Evolutionary conservation across 2,797 vertebrate species (phyloP), one percentile per base, ranked within the genome.

Genomic region (Champsocephalus gunnari): DNA sequence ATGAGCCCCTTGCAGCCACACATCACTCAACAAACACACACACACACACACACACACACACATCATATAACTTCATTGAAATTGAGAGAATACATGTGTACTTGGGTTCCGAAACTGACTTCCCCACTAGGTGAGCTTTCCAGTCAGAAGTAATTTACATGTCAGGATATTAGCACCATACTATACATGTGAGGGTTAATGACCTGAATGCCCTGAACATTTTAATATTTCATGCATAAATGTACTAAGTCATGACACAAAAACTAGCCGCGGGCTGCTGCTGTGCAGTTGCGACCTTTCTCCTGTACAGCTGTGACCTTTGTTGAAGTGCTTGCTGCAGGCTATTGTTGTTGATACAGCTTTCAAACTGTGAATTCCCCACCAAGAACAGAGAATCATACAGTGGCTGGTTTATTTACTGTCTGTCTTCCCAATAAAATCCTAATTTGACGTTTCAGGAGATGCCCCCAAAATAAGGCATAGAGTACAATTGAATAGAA

Each of bases 301-400:
- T 70, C 45, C 14, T 21, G 17, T 66, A 32, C 56, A 41, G 48
- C 1, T 17, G 21, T 70, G 75, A 84, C 82, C 82, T 77, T 72
- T 79, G 64, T 58, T 59, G 28, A 66, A 49, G 62, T 53, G 66
- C 57, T 83, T 50, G 71, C 83, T 81, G 43, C 61, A 57, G 80
- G 83, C 75, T 77, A 54, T 59, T 81, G 55, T 66, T 85, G 70
- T 44, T 79, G 41, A 79, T 72, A 32, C 73, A n/a, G 66, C 19
- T 24, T 13, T 76, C 49, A 54, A 14, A 63, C 62, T 71, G 61
- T 56, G 44, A 71, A 63, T 68, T 66, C 45, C 56, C 32, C 48
- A 63, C 61, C 64, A 24, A 66, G 54, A 34, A 56, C 54, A 71
- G 56, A 28, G 60, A 13, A 45, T 68, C 28, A 19, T 12, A 55